Evolutionary conservation across 2,113 vertebrate species (phyloP), one percentile per base, ranked within the genome.

Genomic region (Brachyhypopomus gauderio): DNA sequence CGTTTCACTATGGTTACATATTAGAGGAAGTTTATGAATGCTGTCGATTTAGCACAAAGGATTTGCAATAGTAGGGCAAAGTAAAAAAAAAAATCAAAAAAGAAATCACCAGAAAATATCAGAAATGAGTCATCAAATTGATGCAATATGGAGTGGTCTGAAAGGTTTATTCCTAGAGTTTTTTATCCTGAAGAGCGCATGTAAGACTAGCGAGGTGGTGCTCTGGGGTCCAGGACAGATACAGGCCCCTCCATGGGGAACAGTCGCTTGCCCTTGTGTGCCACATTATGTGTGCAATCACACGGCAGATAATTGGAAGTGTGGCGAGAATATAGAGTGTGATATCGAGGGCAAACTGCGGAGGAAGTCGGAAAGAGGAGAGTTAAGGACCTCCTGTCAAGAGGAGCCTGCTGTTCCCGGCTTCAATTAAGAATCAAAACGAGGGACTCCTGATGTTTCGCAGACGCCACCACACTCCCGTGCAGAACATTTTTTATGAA

Each of bases 251-350:
- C 72, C 72, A 85, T 81, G 66, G 66, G 74, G 78, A 88, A 86
- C 79, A 71, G 86, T 82, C 60, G 34, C 88, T 91, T 91, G 89
- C 88, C 90, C 89, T 92, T 91, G 89, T 85, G 87, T 90, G 89
- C 89, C 89, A 89, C 87, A 92, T 92, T 91, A 92, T 88, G 89
- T 85, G 88, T 90, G 90, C 90, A 92, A 92, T 91, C 90, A 90
- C 84, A 84, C 91, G 91, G 90, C 85, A 89, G 89, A 86, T 92
- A 90, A 93, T 92, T 92, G 90, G 85, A 91, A 90, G 88, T 87
- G 90, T 89, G 87, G 88, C 82, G 85, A 83, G 91, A 92, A 93
- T 93, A 91, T 87, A 89, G 87, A 92, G 82, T 66, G 81, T 22
- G 85, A 76, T 88, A 85, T 75, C 71, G 87, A 88, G 84, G 82